Conservation (phyloP, 2,113 vertebrate genomes). For the Dromaius novaehollandiae region DNA sequence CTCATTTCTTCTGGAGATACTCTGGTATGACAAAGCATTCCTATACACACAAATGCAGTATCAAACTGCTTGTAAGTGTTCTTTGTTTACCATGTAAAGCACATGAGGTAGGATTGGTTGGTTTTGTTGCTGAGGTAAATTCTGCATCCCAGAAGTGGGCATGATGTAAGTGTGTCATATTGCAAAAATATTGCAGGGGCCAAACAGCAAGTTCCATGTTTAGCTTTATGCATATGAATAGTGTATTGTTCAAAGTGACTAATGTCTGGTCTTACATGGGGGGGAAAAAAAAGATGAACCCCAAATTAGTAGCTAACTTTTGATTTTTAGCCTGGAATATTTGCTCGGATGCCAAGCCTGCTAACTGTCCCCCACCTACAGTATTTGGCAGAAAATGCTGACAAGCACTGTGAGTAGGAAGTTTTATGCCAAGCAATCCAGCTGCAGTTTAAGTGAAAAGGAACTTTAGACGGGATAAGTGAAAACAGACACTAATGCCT, state of each 20-base stretch:
- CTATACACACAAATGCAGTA: neutral
- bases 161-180: neutral
- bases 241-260: neutral
- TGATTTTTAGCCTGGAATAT: neutral
- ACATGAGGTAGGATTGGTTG: neutral
- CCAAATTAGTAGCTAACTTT: neutral
- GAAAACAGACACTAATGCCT: constrained; percentile 1
- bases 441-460: neutral
- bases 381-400: neutral
- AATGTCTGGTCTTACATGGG: neutral
- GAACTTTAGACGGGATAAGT: constrained; percentile 27
- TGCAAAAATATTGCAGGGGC: neutral
- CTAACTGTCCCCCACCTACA: neutral
- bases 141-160: neutral
- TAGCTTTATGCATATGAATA: neutral
- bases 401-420: neutral
- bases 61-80: accelerated
- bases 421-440: constrained; percentile 23
- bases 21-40: neutral
- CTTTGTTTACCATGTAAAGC: neutral
- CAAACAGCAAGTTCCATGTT: neutral
- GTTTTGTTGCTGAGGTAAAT: neutral
- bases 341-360: neutral
- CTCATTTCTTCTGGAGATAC: neutral
- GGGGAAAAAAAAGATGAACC: neutral